A percentile compares a stretch with the other conserved stretches of the same genome.
Evolutionary conservation across 2,888 invertebrate species (phyloP).

Genomic region (Caenorhabditis sp.): DNA sequence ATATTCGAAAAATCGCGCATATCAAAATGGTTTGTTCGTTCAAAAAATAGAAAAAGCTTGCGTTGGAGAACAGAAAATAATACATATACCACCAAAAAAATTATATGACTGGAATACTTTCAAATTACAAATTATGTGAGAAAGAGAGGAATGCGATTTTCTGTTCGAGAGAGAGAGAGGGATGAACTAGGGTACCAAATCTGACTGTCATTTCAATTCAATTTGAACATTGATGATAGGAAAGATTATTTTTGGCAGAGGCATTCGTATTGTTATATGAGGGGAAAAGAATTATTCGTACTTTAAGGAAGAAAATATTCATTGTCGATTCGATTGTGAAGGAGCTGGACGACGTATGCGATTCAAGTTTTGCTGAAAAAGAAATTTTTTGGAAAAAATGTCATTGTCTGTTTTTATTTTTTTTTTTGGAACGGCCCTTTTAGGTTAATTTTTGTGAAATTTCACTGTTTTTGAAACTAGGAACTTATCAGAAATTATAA

Average conservation of each 20-base stretch:
- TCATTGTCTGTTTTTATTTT: neutral
- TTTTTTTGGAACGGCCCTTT: too few relatives aligned
- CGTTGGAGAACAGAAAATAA: neutral
- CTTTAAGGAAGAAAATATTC: constrained; percentile 9
- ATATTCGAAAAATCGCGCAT: neutral
- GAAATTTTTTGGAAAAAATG: too few relatives aligned
- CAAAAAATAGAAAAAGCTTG: neutral
- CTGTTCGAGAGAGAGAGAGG: neutral
- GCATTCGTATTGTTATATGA: neutral
- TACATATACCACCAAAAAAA: neutral
- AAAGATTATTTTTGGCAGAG: neutral
- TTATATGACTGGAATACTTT: neutral
- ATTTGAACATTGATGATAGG: neutral
- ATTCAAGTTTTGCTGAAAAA: constrained; percentile 38
- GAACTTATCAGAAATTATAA: too few relatives aligned
- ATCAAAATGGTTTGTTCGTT: neutral
- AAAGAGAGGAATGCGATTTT: neutral
- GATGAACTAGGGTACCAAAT: neutral
- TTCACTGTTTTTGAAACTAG: too few relatives aligned
- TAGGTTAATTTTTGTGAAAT: too few relatives aligned
- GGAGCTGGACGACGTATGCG: constrained; percentile 29
- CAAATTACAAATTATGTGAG: neutral
- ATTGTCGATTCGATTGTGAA: constrained; percentile 34
- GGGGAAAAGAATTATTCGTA: neutral
- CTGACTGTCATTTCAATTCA: neutral